phyloP scores from a whole-genome alignment of 2,797 vertebrate species.

The Pipistrellus nathusii region DNA sequence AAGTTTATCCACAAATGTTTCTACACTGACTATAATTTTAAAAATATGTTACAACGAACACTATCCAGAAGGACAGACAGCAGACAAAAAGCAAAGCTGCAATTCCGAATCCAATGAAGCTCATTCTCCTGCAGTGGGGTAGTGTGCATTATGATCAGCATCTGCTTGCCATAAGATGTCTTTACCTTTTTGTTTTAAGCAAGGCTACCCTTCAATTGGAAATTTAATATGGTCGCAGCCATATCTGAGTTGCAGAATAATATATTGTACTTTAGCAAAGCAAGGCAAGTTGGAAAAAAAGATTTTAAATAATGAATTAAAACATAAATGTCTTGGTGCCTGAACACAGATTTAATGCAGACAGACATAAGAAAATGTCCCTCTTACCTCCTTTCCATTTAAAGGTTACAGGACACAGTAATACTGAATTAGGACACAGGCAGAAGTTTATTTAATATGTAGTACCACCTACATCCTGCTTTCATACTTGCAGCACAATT shows the following conservation, averaged over 20 bases:
- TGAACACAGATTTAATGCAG: slow-evolving; percentile 55
- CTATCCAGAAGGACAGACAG: neutral
- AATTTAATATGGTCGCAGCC: neutral
- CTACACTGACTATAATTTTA: neutral
- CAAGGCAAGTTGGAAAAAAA: slow-evolving; percentile 41
- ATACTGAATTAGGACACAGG: neutral
- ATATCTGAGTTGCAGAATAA: neutral
- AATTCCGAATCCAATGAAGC: neutral
- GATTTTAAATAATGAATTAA: slow-evolving; percentile 19
- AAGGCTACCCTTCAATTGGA: neutral
- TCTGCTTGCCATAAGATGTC: neutral
- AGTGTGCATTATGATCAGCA: neutral
- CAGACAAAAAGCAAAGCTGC: slow-evolving; percentile 22
- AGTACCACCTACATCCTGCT: slow-evolving; percentile 36
- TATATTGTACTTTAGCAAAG: slow-evolving; percentile 51
- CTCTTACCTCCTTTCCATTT: slow-evolving; percentile 54
- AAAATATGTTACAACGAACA: neutral
- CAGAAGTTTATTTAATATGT: slow-evolving; percentile 45
- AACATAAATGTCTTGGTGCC: neutral
- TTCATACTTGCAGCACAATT: neutral
- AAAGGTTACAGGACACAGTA: slow-evolving; percentile 58
- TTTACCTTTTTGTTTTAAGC: neutral
- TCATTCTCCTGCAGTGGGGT: neutral
- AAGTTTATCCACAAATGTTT: neutral
- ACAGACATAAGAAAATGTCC: slow-evolving; percentile 40